Percentiles rank a stretch among this genome's conserved stretches.
phyloP scores from a whole-genome alignment of 35 echinoderm and acorn worm species.

The Ptychodera flava region DNA sequence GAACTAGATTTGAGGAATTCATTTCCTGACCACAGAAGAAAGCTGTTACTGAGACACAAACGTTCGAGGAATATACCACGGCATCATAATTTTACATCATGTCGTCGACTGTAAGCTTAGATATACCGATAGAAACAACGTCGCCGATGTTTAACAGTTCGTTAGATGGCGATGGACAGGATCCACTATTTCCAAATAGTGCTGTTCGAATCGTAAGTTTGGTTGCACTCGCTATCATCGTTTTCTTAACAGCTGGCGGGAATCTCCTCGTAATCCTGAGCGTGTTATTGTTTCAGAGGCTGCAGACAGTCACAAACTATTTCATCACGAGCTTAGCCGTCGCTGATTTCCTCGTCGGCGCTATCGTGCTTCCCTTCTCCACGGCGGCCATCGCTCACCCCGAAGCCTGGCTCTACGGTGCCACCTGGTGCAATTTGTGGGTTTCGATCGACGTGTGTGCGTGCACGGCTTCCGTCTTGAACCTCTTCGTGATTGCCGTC shows the following conservation, averaged over 20 bases:
- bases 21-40: no score
- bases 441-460: not conserved
- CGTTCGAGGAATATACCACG: no score
- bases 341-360: slow-evolving; percentile 66
- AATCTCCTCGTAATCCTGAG: not conserved
- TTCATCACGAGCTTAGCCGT: slow-evolving; percentile 61
- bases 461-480: not conserved
- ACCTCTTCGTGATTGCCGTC: not conserved
- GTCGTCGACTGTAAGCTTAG: no score
- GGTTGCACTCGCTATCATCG: not conserved
- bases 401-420: not conserved
- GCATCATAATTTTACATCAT: no score
- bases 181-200: not conserved
- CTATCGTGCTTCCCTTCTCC: slow-evolving; percentile 49
- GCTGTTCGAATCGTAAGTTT: not conserved
- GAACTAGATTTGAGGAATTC: no score
- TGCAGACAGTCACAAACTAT: slow-evolving; percentile 46
- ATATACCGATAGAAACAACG: no score
- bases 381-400: not conserved
- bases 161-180: not conserved
- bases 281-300: not conserved
- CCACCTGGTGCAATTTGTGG: not conserved
- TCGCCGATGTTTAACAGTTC: no score
- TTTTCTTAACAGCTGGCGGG: not conserved
- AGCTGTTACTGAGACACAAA: no score